Evolutionary conservation across 2,888 invertebrate genomes (phyloP), one percentile per base, ranked within the genome.

Genomic region (Drosophila ustulata): DNA sequence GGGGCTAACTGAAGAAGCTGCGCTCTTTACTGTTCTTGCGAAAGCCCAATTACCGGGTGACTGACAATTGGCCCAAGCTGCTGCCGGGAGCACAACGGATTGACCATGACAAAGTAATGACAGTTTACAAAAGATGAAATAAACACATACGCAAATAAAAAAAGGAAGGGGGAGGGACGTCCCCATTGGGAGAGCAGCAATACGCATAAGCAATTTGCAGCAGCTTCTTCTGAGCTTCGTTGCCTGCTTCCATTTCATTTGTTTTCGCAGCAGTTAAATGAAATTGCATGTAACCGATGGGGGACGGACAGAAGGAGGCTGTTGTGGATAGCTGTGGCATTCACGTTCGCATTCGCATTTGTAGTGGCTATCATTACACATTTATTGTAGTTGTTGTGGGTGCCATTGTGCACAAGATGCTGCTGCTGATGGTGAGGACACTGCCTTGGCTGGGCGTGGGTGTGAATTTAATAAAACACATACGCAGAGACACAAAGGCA

Each of bases 391-490:
- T 70, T 81, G 77, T 63, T 78, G 64, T 66, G 75, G 50, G 47
- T 66, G 58, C 53, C 82, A 69, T 71, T 82, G 72, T 78, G 56
- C 67, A 81, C 72, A 81, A 79, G 88, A 66, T 57, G 78, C 49
- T 47, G 72, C 34, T 34, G 34, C n/a, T 34, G 11, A 4, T 64
- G 73, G 59, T 47, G 66, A 61, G 53, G 26, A 7, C 56, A 37
- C 18, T 37, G 37, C 34, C 11, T 65, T 67, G 41, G 23, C 46
- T 55, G 59, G 43, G 75, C 46, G 58, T 81, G 82, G 78, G 89
- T 89, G 88, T 89, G 82, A 89, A 89, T 87, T 85, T 89, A 87
- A 89, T 89, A 84, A 87, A 81, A 81, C 80, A 72, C 57, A 59
- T 58, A 66, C 37, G 57, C 47, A 37, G n/a, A 56, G 9, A 34